These are phyloP conservation scores for Bombus confusus DNA, from an alignment of 1,140 invertebrate genomes.

Conservation along the genomic window DNA sequence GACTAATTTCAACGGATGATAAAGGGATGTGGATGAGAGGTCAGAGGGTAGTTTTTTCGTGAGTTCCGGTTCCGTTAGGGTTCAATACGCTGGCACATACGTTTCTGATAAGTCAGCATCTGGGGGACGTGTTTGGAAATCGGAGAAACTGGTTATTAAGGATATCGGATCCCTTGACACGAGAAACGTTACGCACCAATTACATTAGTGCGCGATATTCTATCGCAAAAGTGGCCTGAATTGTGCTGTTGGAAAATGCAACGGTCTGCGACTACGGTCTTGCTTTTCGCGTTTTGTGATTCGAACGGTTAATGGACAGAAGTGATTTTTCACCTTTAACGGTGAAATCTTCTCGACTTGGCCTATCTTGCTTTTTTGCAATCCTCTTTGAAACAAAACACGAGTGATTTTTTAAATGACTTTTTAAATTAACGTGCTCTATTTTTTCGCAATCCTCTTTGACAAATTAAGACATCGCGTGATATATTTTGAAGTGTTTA, in stretches of 20 bases:
- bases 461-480: no score
- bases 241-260: not conserved
- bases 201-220: slow-evolving; percentile 28
- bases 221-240: slow-evolving; percentile 35
- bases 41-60: not conserved
- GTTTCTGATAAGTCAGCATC: not conserved
- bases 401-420: not conserved
- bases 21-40: not conserved
- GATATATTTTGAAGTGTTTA: no score
- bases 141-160: slow-evolving; percentile 43
- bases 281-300: not conserved
- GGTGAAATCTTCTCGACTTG: not conserved
- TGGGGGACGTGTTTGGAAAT: slow-evolving; percentile 34
- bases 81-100: not conserved
- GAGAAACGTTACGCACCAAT: slow-evolving; percentile 53
- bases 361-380: not conserved
- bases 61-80: not conserved
- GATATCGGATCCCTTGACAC: slow-evolving; percentile 36
- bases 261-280: not conserved
- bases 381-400: not conserved
- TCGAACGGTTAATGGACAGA: not conserved
- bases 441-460: no score
- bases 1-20: not conserved
- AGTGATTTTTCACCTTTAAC: not conserved
- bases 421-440: no score